Base-by-base conservation (phyloP, 1,140 invertebrate genomes). In the Bathynomus jamesi region DNA sequence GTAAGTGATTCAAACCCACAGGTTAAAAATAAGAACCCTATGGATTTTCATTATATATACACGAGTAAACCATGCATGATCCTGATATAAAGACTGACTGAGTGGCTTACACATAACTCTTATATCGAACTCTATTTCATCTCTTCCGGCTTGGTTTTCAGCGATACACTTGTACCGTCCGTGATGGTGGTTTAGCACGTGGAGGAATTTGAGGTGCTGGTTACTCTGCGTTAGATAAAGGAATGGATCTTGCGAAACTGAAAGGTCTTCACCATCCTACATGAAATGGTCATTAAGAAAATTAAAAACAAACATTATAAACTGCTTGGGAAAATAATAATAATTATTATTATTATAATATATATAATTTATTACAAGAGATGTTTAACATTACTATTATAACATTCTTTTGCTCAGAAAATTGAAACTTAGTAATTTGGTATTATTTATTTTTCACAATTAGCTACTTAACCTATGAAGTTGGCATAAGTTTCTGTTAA, bases 111-210 rank as follows among this genome's bases (percentile, higher is more conserved):
- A n/a, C n/a, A n/a, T n/a, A n/a, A n/a, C n/a, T n/a, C 21, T 53
- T 11, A 53, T 11, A 3, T 53, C 11, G 21, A 53, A 53, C 21
- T 53, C 2, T 17, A 53, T 11, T 53, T 53, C 40, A n/a, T 75
- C 83, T 68, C 81, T 66, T 27, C 83, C 83, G 17, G 83, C 82
- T 28, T 79, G 76, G 74, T 83, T 83, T 13, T 69, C 65, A 11
- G 82, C 83, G 5, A 77, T 21, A 74, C 83, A 83, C 0, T 75
- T 74, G 70, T 82, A 84, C 13, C 69, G 62, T 0, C 78, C 82
- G 11, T 67, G 60, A 66, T 76, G 75, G 4, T 53, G 60, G 3
- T 66, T 32, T 3, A 73, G 69, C n/a, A 67, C 65, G 24, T 67
- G 29, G 21, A 75, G 61, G 64, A 75, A 68, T 3, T 40, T 71